phyloP scores from a whole-genome alignment of 1,140 invertebrate species.

The Elymnias hypermnestra region DNA sequence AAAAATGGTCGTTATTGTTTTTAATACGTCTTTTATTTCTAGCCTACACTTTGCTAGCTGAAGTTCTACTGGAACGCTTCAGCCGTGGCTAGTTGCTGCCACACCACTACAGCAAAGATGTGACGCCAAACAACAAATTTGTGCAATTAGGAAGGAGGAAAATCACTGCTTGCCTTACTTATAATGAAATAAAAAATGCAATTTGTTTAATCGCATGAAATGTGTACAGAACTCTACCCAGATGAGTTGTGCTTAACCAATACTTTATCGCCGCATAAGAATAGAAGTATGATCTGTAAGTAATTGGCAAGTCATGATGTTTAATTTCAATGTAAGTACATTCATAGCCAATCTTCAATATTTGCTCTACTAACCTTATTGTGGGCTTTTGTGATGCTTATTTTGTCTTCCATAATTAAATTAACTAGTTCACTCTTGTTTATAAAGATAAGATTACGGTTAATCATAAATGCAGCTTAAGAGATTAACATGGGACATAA shows the following conservation, averaged over 20 bases:
- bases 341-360: constrained; percentile 16
- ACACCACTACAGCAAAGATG: too few species aligned
- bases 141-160: too few species aligned
- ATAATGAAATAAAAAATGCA: too few species aligned
- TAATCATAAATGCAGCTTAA: constrained; percentile 8
- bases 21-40: too few species aligned
- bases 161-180: too few species aligned
- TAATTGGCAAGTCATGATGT: constrained; percentile 24
- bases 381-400: constrained; percentile 14
- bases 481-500: constrained; percentile 1
- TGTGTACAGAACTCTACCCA: background rate
- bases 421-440: constrained; percentile 10
- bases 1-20: too few species aligned
- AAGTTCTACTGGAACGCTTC: too few species aligned
- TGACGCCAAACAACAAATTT: too few species aligned
- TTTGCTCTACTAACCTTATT: constrained; percentile 34
- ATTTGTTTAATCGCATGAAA: too few species aligned
- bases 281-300: constrained; percentile 8
- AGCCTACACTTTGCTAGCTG: too few species aligned
- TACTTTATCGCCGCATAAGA: constrained; percentile 9
- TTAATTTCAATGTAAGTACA: constrained; percentile 23
- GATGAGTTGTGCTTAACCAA: background rate
- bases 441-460: constrained; percentile 7
- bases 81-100: too few species aligned
- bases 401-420: constrained; percentile 28